Evolutionary conservation across 2,888 invertebrate genomes (phyloP), one percentile per base, ranked within the genome.

Genomic region (Drosophila parthenogenetica): DNA sequence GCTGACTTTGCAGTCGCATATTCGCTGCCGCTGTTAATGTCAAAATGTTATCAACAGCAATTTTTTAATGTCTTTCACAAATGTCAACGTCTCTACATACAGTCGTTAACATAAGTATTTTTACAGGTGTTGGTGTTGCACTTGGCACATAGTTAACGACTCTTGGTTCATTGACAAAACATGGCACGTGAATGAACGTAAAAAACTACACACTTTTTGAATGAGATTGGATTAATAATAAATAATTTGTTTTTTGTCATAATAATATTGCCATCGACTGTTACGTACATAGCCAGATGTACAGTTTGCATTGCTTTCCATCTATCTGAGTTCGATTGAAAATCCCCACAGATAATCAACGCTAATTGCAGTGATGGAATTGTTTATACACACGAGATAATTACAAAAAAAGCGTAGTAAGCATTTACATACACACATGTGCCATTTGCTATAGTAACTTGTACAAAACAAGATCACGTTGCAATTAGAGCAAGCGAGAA

Each of bases 281-380:
- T 29, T 37, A 45, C 16, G 42, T 32, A 39, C 42, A 43, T 25
- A 22, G 11, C 13, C 10, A 51, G 5, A 40, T 39, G 19, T 51
- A 59, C 46, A 37, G 45, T 60, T 42, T 45, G 40, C 37, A 58
- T 58, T 66, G 66, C 50, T 17, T 62, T 67, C 64, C 74, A 86
- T 76, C 86, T 76, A 83, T 76, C 86, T 64, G 65, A 73, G 80
- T 78, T 83, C 76, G 74, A 82, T 80, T 82, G 60, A 72, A 54
- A 80, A 69, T 59, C 67, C 54, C 53, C 67, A 55, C 63, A 68
- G 53, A 64, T 73, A 83, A 81, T 81, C 70, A 78, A 60, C 68
- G 60, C 40, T 59, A 75, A 65, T 55, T 67, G 61, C 60, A 62
- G 39, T 57, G 32, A 58, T 68, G 64, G 48, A 75, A 77, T 64